Evolutionary conservation across 1,140 invertebrate genomes (phyloP).

Genomic region (Tenebrio molitor): DNA sequence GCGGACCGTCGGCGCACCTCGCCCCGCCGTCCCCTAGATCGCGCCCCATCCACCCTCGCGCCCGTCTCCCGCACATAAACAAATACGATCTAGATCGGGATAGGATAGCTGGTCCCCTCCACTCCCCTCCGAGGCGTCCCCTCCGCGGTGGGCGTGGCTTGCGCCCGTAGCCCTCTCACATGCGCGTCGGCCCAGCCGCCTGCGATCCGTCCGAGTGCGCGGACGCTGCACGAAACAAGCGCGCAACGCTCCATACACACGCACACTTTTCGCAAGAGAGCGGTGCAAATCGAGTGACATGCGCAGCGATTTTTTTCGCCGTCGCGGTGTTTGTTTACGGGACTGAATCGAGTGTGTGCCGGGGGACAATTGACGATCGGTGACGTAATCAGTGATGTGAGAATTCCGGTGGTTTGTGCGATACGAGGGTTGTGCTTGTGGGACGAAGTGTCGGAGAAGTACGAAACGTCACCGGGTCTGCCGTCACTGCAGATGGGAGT

Average conservation of each 20-base stretch:
- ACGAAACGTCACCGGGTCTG: constrained; percentile 54
- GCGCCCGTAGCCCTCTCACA: constrained; percentile 49
- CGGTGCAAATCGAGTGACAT: constrained; percentile 50
- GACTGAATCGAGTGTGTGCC: constrained; percentile 45
- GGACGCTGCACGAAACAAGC: constrained; percentile 48
- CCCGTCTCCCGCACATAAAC: constrained; percentile 47
- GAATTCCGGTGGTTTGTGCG: not conserved
- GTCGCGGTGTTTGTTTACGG: constrained; percentile 49
- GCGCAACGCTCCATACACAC: constrained; percentile 17
- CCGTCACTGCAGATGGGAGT: constrained; percentile 66
- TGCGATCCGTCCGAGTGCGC: constrained; percentile 56
- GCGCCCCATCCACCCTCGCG: constrained; percentile 1
- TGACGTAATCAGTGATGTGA: constrained; percentile 27
- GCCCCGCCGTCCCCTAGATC: not conserved
- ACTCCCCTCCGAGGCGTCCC: constrained; percentile 46
- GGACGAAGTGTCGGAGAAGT: constrained; percentile 31
- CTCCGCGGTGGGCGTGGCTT: constrained; percentile 51
- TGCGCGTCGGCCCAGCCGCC: constrained; percentile 57
- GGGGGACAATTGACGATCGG: constrained; percentile 28
- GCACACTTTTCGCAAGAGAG: constrained; percentile 27
- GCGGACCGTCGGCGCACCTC: not conserved
- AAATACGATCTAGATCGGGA: constrained; percentile 54
- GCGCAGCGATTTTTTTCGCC: constrained; percentile 50
- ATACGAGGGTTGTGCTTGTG: constrained; percentile 13
- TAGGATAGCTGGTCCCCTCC: constrained; percentile 57